Evolutionary conservation across 2,113 vertebrate species (phyloP), one percentile per base, ranked within the genome.

Genomic region (Podarcis muralis): DNA sequence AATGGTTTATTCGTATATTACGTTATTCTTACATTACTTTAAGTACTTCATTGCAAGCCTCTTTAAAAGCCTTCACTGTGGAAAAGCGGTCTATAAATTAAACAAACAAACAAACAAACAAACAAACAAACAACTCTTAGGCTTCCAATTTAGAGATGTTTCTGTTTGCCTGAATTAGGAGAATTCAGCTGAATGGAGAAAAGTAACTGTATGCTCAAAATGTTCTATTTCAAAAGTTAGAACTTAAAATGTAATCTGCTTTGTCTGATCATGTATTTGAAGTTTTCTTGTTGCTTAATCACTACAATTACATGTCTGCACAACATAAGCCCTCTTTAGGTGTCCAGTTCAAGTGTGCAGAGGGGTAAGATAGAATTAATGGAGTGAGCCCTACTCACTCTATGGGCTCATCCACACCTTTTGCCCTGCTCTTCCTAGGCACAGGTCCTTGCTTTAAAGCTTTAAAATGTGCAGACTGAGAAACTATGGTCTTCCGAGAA

Each of bases 401-500:
- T 15, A 18, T 62, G 59, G 18, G 48, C 48, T 62, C 5, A 15
- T 62, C 15, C 59, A 62, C 59, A 62, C 59, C 59, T 62, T 62
- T 15, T 15, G 59, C 18, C 8, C 48, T 53, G 48, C 48, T 53
- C 48, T 12, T 53, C 48, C 48, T 53, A 12, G 48, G 48, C 48
- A 53, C 48, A 53, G 48, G 48, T 53, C 48, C 43, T 11, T 48
- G 43, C 43, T 48, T 48, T 48, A 48, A 48, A 48, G 43, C 43
- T 48, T 48, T 48, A 88, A 82, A 92, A 87, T 88, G 48, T 86
- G 88, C 87, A 83, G 89, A 85, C 76, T 92, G 69, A 65, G 5
- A 48, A 53, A 32, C 57, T 85, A 69, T 90, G 89, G 82, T 81
- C 86, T 91, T 7, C 93, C 27, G 71, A 92, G 86, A 69, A 92